Percentiles rank a stretch among this genome's conserved stretches.
phyloP scores from a whole-genome alignment of 2,797 vertebrate genomes.

The Sebastes alutus region DNA sequence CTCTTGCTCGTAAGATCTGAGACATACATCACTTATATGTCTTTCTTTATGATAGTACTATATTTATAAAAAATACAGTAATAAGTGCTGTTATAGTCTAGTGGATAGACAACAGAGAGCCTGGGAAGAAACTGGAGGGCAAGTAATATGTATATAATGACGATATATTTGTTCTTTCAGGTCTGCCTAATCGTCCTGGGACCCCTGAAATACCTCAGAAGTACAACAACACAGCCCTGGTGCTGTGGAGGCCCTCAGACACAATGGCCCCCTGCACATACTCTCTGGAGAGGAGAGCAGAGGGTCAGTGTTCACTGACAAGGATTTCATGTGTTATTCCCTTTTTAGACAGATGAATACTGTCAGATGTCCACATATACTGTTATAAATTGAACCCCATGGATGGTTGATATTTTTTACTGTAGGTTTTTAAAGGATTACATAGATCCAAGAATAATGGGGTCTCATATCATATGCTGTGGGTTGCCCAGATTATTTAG shows the following conservation, averaged over 20 bases:
- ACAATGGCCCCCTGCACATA: slow-evolving; percentile 93
- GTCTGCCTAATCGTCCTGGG: slow-evolving; percentile 90
- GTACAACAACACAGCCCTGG: slow-evolving; percentile 94
- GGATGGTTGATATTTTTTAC: background rate
- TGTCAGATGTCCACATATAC: background rate
- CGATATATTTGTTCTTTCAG: slow-evolving; percentile 69
- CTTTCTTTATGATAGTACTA: no score
- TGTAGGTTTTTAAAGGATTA: background rate
- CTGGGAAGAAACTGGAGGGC: background rate
- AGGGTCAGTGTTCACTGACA: slow-evolving; percentile 81
- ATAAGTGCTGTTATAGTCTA: background rate
- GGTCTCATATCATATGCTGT: background rate
- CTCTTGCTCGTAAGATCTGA: slow-evolving; percentile 89
- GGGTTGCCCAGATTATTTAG: background rate
- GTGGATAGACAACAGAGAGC: background rate
- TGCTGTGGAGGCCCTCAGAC: slow-evolving; percentile 95
- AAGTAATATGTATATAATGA: background rate
- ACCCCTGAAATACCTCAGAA: slow-evolving; percentile 96
- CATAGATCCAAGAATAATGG: background rate
- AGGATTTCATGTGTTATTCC: background rate
- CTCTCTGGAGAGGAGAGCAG: slow-evolving; percentile 88
- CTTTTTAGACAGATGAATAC: background rate
- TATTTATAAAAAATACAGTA: background rate
- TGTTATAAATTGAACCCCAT: background rate
- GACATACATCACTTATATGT: background rate